phyloP scores from a whole-genome alignment of 2,797 vertebrate genomes.

The Schizothorax lantsangensis region DNA sequence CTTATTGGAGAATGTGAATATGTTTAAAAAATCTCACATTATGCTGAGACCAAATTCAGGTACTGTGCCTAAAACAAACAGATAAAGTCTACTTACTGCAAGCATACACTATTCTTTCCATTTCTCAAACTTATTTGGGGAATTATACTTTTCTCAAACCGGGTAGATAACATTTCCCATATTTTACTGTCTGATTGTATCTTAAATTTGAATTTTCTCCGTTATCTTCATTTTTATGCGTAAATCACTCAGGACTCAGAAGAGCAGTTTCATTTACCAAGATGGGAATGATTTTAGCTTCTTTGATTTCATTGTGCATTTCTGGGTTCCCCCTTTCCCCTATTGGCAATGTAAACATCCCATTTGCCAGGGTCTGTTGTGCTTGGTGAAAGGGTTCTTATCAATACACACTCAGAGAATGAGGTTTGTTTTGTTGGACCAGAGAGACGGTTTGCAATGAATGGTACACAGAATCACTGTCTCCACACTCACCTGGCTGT shows the following conservation, averaged over 20 bases:
- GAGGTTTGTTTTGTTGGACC: conserved; percentile 7
- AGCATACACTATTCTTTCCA: neutral
- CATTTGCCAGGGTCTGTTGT: neutral
- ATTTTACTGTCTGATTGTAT: neutral
- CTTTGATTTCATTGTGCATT: conserved; percentile 1
- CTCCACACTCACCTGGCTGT: neutral
- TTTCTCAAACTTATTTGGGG: neutral
- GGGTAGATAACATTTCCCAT: neutral
- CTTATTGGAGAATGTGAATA: neutral
- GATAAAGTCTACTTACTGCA: neutral
- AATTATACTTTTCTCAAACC: neutral
- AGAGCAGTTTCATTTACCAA: neutral
- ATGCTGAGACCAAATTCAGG: neutral
- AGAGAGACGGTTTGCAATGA: neutral
- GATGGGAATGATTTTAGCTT: neutral
- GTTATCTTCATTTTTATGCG: neutral
- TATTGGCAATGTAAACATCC: neutral
- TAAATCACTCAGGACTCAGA: neutral
- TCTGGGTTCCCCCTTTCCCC: neutral
- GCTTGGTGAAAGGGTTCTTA: conserved; percentile 7
- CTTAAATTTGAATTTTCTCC: neutral
- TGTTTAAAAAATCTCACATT: neutral
- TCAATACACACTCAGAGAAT: conserved; percentile 21
- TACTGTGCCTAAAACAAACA: neutral
- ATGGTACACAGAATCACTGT: neutral